phyloP scores from a whole-genome alignment of 2,113 vertebrate genomes.

The Cariama cristata region DNA sequence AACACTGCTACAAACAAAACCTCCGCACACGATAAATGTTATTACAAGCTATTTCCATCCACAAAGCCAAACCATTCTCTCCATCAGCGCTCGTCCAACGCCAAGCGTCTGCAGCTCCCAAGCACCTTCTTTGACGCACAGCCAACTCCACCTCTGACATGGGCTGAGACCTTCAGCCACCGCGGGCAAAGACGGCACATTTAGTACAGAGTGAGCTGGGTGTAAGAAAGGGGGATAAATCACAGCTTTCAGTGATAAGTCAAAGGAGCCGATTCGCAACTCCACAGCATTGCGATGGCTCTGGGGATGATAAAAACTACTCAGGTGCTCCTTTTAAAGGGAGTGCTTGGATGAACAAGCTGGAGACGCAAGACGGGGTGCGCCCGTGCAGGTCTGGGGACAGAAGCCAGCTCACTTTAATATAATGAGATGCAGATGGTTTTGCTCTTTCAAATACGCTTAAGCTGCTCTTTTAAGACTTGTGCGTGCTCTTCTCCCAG shows the following conservation, averaged over 20 bases:
- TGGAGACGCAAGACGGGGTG: neutral
- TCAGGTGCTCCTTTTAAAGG: neutral
- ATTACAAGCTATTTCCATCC: slow-evolving; percentile 37
- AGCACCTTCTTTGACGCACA: neutral
- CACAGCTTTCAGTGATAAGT: neutral
- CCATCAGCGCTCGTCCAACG: neutral
- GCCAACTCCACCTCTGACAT: neutral
- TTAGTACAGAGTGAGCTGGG: neutral
- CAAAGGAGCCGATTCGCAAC: neutral
- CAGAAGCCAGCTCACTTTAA: neutral
- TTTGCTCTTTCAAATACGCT: neutral
- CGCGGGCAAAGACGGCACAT: neutral
- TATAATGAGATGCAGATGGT: accelerated
- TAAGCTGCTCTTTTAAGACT: neutral
- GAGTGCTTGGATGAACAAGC: neutral
- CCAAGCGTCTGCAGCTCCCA: neutral
- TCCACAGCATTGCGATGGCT: neutral
- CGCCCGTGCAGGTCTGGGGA: neutral
- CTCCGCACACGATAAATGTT: neutral
- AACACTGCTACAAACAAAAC: slow-evolving; percentile 9
- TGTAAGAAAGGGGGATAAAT: neutral
- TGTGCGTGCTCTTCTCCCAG: neutral
- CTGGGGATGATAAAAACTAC: neutral
- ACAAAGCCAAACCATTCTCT: slow-evolving; percentile 18
- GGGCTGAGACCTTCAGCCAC: neutral